A percentile compares a stretch with the other conserved stretches of the same genome.
Conservation (phyloP, 2,797 vertebrate genomes). For the Mycteria americana region DNA sequence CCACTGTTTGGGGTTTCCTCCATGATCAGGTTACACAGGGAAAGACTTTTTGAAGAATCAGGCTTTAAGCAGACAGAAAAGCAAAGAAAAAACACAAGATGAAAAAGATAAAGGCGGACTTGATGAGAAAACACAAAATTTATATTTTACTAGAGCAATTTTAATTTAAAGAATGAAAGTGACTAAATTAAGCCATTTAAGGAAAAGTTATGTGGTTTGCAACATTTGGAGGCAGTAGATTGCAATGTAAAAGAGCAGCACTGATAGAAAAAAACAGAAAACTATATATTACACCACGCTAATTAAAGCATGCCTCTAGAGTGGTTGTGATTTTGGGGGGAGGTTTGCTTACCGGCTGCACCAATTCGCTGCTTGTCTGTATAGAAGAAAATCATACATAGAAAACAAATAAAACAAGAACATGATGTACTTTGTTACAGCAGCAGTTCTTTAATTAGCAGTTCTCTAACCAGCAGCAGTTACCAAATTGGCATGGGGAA, state of each 20-base stretch:
- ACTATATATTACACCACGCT: background rate
- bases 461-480: background rate
- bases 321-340: background rate
- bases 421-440: background rate
- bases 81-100: slow-evolving; percentile 79
- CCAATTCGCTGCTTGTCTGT: slow-evolving; percentile 83
- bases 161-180: slow-evolving; percentile 57
- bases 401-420: slow-evolving; percentile 31
- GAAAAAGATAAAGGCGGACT: slow-evolving; percentile 74
- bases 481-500: background rate
- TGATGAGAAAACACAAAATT: slow-evolving; percentile 74
- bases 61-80: slow-evolving; percentile 80
- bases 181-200: slow-evolving; percentile 40
- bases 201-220: slow-evolving; percentile 10
- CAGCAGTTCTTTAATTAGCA: background rate
- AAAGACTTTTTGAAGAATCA: slow-evolving; percentile 84
- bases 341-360: slow-evolving; percentile 85
- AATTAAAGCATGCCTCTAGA: slow-evolving; percentile 3
- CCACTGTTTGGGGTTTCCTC: slow-evolving; percentile 76
- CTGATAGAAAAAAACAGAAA: slow-evolving; percentile 8
- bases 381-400: slow-evolving; percentile 23
- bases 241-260: slow-evolving; percentile 31
- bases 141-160: slow-evolving; percentile 32
- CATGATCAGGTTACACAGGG: slow-evolving; percentile 80
- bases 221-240: slow-evolving; percentile 8